Evolutionary conservation across 2,888 invertebrate species (phyloP), one percentile per base, ranked within the genome.

Genomic region (Cremastobaeus sp.): DNA sequence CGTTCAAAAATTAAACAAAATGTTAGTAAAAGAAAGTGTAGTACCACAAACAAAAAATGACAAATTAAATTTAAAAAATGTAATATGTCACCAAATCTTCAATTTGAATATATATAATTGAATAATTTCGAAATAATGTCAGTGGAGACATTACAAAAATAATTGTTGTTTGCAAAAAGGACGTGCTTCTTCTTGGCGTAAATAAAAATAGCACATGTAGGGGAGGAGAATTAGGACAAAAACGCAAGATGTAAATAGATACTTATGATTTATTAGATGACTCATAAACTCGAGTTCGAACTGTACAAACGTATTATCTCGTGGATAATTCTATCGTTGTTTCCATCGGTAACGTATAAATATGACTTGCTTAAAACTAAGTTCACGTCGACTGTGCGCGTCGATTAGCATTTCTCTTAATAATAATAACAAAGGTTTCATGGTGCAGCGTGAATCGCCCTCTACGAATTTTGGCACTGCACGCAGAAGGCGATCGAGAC

Each of bases 391-490:
- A 69, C 57, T 47, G 20, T 12, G 21, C 21, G 35, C 47, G 14
- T 35, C 48, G 52, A 32, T 39, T 15, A 18, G 28, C 18, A 43
- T 18, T 6, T 6, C 9, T 45, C 45, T 12, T 41, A 11, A 20
- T 41, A 15, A 15, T 20, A 43, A 30, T 18, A 34, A 57, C 32
- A 21, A 55, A 11, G 18, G 11, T 55, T 73, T 76, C 79, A 85
- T 85, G 85, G 84, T 85, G 80, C 34, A 84, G 82, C 84, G 76
- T 84, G 80, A 85, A 85, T 85, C 85, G 84, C 82, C 81, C 77
- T 83, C 84, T 84, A 37, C 21, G 57, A 43, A 37, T 17, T 57
- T 47, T 28, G 32, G 14, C 12, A 25, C 28, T 12, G 20, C 54
- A 50, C 45, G 54, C 74, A 85, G 85, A 85, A 79, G 81, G 81